phyloP scores from a whole-genome alignment of 2,797 vertebrate genomes.

The Manis crassicaudata region DNA sequence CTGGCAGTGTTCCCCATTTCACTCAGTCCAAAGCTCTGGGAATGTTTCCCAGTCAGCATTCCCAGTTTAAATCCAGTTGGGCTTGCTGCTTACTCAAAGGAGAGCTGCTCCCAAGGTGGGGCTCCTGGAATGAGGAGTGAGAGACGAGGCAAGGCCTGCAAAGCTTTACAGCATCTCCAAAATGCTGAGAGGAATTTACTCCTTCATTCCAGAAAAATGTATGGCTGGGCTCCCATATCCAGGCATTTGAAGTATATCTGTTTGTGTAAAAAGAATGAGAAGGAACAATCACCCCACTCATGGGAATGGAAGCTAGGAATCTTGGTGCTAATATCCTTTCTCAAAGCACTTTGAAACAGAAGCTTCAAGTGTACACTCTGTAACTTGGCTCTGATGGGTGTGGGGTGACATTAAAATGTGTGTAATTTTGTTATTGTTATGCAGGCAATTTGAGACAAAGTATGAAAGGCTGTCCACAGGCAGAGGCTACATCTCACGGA shows the following conservation, averaged over 20 bases:
- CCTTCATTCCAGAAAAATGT: background rate
- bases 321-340: background rate
- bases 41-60: background rate
- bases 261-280: background rate
- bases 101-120: background rate
- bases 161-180: background rate
- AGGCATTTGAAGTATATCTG: background rate
- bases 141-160: background rate
- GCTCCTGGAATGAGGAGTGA: conserved; percentile 16
- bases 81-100: background rate
- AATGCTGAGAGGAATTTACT: conserved; percentile 7
- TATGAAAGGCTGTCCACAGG: conserved; percentile 92
- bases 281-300: background rate
- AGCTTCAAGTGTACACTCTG: background rate
- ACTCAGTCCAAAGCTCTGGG: background rate
- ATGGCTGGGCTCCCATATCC: background rate
- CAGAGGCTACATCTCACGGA: conserved; percentile 85
- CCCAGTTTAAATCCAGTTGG: background rate
- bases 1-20: background rate
- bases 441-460: conserved; percentile 90
- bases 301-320: background rate
- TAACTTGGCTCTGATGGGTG: background rate
- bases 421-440: conserved; percentile 52
- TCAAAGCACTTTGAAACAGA: background rate
- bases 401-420: background rate